Evolutionary conservation across 2,888 invertebrate genomes (phyloP), one percentile per base, ranked within the genome.

Genomic region (Acleris literana): DNA sequence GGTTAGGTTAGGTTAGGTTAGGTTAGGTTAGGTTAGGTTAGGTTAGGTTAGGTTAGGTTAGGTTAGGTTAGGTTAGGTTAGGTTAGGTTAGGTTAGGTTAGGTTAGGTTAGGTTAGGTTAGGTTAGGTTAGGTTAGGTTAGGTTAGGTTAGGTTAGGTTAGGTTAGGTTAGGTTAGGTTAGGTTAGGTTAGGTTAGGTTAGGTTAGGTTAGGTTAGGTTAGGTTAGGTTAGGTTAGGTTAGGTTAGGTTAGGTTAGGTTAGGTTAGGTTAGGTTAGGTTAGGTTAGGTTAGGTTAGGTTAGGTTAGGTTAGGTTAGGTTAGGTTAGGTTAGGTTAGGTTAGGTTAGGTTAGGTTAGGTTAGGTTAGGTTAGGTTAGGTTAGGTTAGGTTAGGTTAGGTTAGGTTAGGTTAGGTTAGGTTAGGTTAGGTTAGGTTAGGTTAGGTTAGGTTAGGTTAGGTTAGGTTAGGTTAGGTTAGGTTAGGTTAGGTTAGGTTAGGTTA

Each of bases 81-180:
- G 70, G 69, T 69, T 71, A 71, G 69, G 71, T 70, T 65, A 70
- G 70, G 65, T 68, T 69, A 70, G 73, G 70, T 70, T 72, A 72
- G 71, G 73, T 71, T 71, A 70, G 66, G 70, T 70, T 70, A 70
- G 70, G 70, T 70, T 70, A 70, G 70, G 71, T 72, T 72, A 70
- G 70, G 70, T 70, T 71, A 70, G 70, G 70, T 71, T 70, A 71
- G 70, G 72, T 70, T 71, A 70, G 69, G 69, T 71, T 71, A 68
- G 70, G 69, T 69, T 71, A 69, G 69, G 69, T 69, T 69, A 69
- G 51, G 68, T 69, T 68, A 68, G 69, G 68, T 69, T 68, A 68
- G 69, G 67, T 69, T 68, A 68, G 56, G 39, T 56, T 43, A 43
- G 56, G 39, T 54, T 54, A 54, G 54, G 54, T 54, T 54, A 54